Evolutionary conservation across 2,888 invertebrate genomes (phyloP), one percentile per base, ranked within the genome.

Genomic region (Hydriomena furcata): DNA sequence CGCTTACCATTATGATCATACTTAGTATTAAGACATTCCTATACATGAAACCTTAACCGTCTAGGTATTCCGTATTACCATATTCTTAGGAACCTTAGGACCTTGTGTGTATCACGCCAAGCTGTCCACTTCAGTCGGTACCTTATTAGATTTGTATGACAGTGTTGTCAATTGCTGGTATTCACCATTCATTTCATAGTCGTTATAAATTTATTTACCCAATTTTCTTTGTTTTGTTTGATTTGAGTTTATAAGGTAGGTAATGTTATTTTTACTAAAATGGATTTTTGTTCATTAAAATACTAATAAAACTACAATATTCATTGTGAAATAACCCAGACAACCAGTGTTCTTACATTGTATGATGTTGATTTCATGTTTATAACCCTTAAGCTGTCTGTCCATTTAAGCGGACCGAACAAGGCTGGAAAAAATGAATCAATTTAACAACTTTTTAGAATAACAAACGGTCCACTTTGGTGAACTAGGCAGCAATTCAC

Each of bases 251-350:
- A 53, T 66, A n/a, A n/a, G n/a, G n/a, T n/a, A n/a, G 65, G 63
- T 66, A 66, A 58, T 40, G 70, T 67, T 71, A n/a, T 77, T 76
- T 77, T 72, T 76, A 76, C 75, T 80, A 75, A 79, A 73, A 72
- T 76, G 70, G 60, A 61, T 58, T 42, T 52, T n/a, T 48, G 10
- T 42, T 32, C 20, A 46, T 47, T 32, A 41, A 46, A 34, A 10
- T 28, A 52, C 37, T 31, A 24, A 38, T 44, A 4, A 25, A 25
- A 23, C 25, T 38, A 45, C n/a, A 7, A 21, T 21, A 25, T 31
- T 24, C 23, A 12, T 25, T 3, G n/a, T n/a, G n/a, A n/a, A n/a
- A 25, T 5, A 11, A 6, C 28, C 1, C n/a, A n/a, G n/a, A n/a
- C n/a, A n/a, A n/a, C n/a, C n/a, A 12, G 11, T 20, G 13, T 34